Evolutionary conservation across 2,113 vertebrate genomes (phyloP).

Genomic region (Pluvialis apricaria): DNA sequence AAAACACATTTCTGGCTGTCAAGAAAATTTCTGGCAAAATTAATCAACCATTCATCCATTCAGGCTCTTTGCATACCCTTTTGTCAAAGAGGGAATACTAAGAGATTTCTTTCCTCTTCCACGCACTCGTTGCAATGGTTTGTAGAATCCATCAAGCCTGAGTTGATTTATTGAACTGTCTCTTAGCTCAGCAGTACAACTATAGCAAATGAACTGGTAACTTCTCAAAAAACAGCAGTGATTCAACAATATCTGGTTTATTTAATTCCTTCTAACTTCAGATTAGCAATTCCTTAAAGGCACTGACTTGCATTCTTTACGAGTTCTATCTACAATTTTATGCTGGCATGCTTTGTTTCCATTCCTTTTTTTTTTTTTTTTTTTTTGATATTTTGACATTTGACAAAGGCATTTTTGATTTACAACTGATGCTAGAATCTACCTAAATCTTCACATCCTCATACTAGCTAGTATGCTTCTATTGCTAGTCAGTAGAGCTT

Average conservation of each 20-base stretch:
- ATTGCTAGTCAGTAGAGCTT: not conserved
- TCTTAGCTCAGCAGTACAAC: conserved; percentile 98
- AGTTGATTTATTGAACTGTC: conserved; percentile 99
- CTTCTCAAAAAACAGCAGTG: conserved; percentile 81
- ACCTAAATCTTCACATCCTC: not conserved
- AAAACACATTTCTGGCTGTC: conserved; percentile 99
- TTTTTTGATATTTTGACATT: not conserved
- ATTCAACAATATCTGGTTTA: conserved; percentile 77
- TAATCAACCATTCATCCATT: conserved; percentile 99
- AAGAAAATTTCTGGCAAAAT: conserved; percentile 96
- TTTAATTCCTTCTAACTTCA: conserved; percentile 69
- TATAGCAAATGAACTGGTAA: conserved; percentile 99
- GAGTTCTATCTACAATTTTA: not conserved
- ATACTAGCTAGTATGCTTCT: not conserved
- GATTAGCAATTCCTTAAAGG: conserved; percentile 52
- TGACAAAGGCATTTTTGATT: not conserved
- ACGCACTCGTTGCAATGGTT: conserved; percentile 88
- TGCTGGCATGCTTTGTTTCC: not conserved
- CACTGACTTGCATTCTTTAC: not conserved
- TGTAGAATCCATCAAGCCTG: conserved; percentile 98
- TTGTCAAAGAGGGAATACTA: conserved; percentile 92
- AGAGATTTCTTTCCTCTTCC: conserved; percentile 93
- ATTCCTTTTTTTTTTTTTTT: not conserved
- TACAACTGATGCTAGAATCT: not conserved
- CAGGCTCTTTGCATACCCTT: conserved; percentile 99